Base-by-base conservation (phyloP, 2,888 invertebrate species). In the Chironomus riparius region DNA sequence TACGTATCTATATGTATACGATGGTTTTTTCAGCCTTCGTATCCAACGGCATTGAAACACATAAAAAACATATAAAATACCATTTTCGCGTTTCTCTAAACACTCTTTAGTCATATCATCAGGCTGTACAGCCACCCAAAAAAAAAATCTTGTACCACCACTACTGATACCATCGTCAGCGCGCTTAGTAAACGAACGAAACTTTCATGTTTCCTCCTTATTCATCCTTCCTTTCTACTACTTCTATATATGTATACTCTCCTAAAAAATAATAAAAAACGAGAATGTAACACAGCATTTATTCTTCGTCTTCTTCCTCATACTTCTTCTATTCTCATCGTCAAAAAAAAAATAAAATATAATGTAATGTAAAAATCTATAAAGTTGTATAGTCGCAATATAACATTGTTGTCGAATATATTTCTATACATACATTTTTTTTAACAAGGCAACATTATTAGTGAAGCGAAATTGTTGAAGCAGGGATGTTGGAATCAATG, bases 11-110 rank as follows among this genome's bases (percentile, higher is more conserved):
- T 38, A 38, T 18, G 18, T 15, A 47, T 18, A 21, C 48, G 47
- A 15, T 13, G 21, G 22, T 70, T 48, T 38, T 38, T 38, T 38
- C 38, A 10, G 38, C 47, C 21, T 48, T 48, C 22, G 18, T 65
- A 65, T 62, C 50, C 61, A 50, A 50, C 72, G 22, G 38, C 50
- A 72, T 61, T 72, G 72, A 72, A 72, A 72, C 72, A 72, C 72
- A 72, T 72, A 72, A 72, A 72, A 72, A 72, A 62, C 72, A 72
- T 72, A 72, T 72, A 72, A 72, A 72, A 62, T 62, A 61, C 72
- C 61, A 72, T 72, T 72, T 65, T 72, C 72, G 72, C 72, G 72
- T 62, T 72, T 72, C 72, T 72, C 72, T 72, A 72, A 72, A 72
- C 72, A 72, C 62, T 72, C 72, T 61, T 62, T 72, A 72, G 72